Evolutionary conservation across 2,113 vertebrate species (phyloP), one percentile per base, ranked within the genome.

Genomic region (Eudyptes chrysolophus): DNA sequence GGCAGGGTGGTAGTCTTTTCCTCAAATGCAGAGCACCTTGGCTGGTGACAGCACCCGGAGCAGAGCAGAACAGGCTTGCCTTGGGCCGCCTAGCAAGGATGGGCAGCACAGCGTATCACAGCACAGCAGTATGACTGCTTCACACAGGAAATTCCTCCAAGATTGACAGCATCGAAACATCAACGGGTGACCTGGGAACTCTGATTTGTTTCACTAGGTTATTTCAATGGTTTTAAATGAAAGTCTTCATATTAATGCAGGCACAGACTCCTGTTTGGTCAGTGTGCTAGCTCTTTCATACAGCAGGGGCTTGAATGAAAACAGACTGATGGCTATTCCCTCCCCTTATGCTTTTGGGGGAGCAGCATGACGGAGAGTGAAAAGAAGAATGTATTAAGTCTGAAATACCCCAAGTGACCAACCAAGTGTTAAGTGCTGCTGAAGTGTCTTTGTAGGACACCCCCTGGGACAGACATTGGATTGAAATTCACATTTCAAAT

Each of bases 121-220:
- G 58, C 24, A 4, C 4, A 2, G 34, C 44, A 4, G 16, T 1
- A 2, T 0, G 5, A 7, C 17, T 30, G 51, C 52, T 66, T 21
- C 65, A 14, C 18, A 0, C 4, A 7, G 20, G 7, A 2, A 48
- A n/a, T 12, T 19, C 57, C 36, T 46, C 44, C 30, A 0, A 0
- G 9, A 18, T 10, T 15, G 18, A 34, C 46, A 42, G 15, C 21
- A 6, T 3, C 0, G 3, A 22, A 61, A 12, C 7, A 25, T 3
- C 44, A 30, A 4, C 0, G 0, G 42, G 52, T 27, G 30, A 76
- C 30, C 21, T 25, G 7, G 40, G 54, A 75, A 17, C 42, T 6
- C 40, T 10, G 11, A 36, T 2, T 48, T 13, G 9, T n/a, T 88
- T 65, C 26, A 20, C 20, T 6, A 9, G 6, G 22, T 65, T 57